These are phyloP conservation scores for Thomomys bottae DNA, from an alignment of 2,113 vertebrate genomes.

Conservation along the genomic window DNA sequence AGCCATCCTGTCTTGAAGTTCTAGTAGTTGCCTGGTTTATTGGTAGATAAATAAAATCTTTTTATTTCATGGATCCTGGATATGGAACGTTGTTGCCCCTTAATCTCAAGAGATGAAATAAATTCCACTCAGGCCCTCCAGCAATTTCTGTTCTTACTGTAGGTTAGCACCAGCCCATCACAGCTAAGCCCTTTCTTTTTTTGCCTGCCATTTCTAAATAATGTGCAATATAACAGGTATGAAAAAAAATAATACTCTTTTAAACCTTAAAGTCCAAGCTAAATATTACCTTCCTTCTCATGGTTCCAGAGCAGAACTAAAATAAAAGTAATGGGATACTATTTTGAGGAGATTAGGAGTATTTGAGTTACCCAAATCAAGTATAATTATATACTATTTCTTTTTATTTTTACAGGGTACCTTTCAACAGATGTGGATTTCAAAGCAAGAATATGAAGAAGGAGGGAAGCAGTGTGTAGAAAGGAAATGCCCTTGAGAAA, in stretches of 20 bases:
- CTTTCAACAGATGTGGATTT: constrained; percentile 99
- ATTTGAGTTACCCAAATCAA: background rate
- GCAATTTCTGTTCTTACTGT: background rate
- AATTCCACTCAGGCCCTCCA: background rate
- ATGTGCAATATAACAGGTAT: background rate
- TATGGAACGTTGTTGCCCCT: background rate
- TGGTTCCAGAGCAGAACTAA: background rate
- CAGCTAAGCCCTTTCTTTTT: background rate
- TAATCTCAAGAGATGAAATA: constrained; percentile 11
- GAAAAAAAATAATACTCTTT: background rate
- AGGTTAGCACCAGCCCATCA: background rate
- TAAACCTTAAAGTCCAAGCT: background rate
- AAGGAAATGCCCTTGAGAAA: constrained; percentile 95
- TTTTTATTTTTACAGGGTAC: constrained; percentile 89
- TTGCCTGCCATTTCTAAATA: background rate
- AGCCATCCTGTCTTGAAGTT: background rate
- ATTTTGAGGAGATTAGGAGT: background rate
- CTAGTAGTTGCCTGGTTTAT: background rate
- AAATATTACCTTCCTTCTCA: too few relatives aligned
- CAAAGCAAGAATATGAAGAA: constrained; percentile 99
- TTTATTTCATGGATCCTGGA: background rate
- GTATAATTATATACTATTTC: background rate
- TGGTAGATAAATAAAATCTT: background rate
- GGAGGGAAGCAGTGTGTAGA: constrained; percentile 99
- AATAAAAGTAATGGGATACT: background rate